Percentiles rank a stretch among this genome's conserved stretches.
Evolutionary conservation across 1,140 invertebrate species (phyloP).

Genomic region (Monomorium pharaonis): DNA sequence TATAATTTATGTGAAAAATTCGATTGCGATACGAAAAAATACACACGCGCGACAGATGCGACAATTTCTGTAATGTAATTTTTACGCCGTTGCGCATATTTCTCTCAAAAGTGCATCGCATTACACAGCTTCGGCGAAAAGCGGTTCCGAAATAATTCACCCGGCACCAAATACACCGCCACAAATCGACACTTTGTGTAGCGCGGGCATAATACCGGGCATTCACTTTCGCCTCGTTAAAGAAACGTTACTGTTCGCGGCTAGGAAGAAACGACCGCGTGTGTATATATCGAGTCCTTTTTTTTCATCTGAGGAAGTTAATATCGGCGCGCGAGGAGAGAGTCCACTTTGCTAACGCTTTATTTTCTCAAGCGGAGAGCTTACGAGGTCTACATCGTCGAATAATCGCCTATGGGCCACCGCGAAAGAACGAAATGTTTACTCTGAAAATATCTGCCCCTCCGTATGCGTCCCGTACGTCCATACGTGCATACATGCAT

Average conservation of each 20-base stretch:
- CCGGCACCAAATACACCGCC: neutral
- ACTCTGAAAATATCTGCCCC: slow-evolving; percentile 60
- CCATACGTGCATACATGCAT: neutral
- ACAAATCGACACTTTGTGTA: neutral
- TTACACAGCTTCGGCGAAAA: neutral
- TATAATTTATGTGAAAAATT: neutral
- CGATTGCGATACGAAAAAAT: neutral
- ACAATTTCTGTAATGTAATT: neutral
- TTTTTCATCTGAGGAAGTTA: slow-evolving; percentile 27
- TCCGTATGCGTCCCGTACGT: neutral
- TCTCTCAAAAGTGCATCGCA: neutral
- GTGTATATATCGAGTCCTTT: slow-evolving; percentile 30
- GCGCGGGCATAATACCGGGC: neutral
- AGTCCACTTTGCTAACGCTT: slow-evolving; percentile 54
- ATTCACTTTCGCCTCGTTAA: slow-evolving; percentile 21
- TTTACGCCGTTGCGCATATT: neutral
- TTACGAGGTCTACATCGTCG: slow-evolving; percentile 53
- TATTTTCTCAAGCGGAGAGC: slow-evolving; percentile 60
- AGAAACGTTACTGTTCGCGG: slow-evolving; percentile 14
- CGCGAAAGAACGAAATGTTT: slow-evolving; percentile 55
- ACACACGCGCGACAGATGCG: neutral
- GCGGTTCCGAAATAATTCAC: neutral
- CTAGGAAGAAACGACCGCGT: neutral
- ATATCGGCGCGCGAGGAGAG: slow-evolving; percentile 16
- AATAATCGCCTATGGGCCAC: slow-evolving; percentile 46